A percentile compares a stretch with the other conserved stretches of the same genome.
Conservation (phyloP, 2,888 invertebrate genomes). For the Antitype chi region DNA sequence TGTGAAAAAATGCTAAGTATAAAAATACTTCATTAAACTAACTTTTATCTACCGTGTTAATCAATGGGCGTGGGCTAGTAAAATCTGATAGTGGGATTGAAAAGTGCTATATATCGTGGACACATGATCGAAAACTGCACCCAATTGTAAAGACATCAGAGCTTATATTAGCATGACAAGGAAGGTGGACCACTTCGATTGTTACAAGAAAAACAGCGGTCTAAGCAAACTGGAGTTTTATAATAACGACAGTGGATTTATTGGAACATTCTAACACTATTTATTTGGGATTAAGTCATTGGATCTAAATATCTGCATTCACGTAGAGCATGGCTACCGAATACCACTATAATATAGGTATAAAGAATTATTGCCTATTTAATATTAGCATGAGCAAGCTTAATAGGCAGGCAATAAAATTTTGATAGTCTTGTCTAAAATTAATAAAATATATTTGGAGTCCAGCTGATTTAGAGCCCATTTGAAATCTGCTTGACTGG, state of each 20-base stretch:
- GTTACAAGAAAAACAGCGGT: slow-evolving; percentile 66
- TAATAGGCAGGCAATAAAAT: slow-evolving; percentile 49
- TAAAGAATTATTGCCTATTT: slow-evolving; percentile 30
- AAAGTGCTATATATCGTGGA: slow-evolving; percentile 65
- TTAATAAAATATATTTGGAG: slow-evolving; percentile 51
- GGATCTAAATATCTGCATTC: slow-evolving; percentile 68
- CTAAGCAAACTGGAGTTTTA: slow-evolving; percentile 83
- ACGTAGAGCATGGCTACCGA: slow-evolving; percentile 26
- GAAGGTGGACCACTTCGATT: slow-evolving; percentile 55
- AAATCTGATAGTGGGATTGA: slow-evolving; percentile 72
- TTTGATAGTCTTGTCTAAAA: slow-evolving; percentile 46
- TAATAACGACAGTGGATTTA: slow-evolving; percentile 83
- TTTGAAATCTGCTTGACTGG: slow-evolving; percentile 37
- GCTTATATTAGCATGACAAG: slow-evolving; percentile 54
- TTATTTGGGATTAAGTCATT: slow-evolving; percentile 84
- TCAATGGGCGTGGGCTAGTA: slow-evolving; percentile 87
- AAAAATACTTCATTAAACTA: slow-evolving; percentile 88
- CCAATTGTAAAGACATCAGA: slow-evolving; percentile 44
- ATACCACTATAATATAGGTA: background rate
- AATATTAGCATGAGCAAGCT: slow-evolving; percentile 35
- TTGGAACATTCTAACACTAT: slow-evolving; percentile 83
- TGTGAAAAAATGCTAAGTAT: slow-evolving; percentile 85
- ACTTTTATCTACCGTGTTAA: slow-evolving; percentile 86
- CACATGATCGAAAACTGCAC: slow-evolving; percentile 40
- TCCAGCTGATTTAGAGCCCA: slow-evolving; percentile 58